Conservation (phyloP, 2,113 vertebrate species). For the Oryzias melastigma region DNA sequence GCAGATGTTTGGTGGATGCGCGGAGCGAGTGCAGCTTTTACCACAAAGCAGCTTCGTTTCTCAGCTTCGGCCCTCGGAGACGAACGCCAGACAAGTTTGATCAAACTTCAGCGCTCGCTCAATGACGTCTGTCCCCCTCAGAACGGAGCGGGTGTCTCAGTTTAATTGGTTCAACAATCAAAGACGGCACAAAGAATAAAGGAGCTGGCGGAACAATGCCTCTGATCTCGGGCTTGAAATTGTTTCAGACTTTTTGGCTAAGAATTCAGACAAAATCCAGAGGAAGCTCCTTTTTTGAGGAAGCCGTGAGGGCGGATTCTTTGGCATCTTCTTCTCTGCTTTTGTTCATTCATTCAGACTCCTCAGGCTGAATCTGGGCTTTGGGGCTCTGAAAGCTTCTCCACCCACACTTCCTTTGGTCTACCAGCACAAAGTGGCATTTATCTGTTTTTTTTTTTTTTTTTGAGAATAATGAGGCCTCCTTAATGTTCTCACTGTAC, state of each 20-base stretch:
- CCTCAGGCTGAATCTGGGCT: conserved; percentile 60
- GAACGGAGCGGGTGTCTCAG: conserved; percentile 29
- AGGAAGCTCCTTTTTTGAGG: conserved; percentile 49
- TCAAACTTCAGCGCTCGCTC: conserved; percentile 43
- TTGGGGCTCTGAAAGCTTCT: conserved; percentile 34
- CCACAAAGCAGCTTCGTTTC: conserved; percentile 19
- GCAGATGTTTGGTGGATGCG: conserved; percentile 25
- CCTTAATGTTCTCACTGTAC: conserved; percentile 33
- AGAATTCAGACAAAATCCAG: conserved; percentile 26
- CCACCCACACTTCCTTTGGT: conserved; percentile 52
- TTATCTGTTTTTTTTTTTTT: conserved; percentile 47
- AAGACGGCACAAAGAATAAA: conserved; percentile 34
- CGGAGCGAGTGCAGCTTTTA: not conserved
- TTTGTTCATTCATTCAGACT: conserved; percentile 39
- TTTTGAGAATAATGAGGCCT: conserved; percentile 54
- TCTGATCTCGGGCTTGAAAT: conserved; percentile 67
- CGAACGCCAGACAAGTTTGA: conserved; percentile 40
- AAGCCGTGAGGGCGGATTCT: conserved; percentile 36
- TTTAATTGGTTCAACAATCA: conserved; percentile 71
- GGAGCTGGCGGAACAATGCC: conserved; percentile 33
- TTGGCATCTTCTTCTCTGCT: conserved; percentile 24
- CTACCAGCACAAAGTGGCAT: conserved; percentile 32
- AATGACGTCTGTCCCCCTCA: conserved; percentile 11
- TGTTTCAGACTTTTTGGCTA: conserved; percentile 59
- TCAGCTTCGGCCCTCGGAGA: conserved; percentile 9